A percentile compares a stretch with the other conserved stretches of the same genome.
Evolutionary conservation across 1,140 invertebrate genomes (phyloP).

Genomic region (Steinernema feltiae): DNA sequence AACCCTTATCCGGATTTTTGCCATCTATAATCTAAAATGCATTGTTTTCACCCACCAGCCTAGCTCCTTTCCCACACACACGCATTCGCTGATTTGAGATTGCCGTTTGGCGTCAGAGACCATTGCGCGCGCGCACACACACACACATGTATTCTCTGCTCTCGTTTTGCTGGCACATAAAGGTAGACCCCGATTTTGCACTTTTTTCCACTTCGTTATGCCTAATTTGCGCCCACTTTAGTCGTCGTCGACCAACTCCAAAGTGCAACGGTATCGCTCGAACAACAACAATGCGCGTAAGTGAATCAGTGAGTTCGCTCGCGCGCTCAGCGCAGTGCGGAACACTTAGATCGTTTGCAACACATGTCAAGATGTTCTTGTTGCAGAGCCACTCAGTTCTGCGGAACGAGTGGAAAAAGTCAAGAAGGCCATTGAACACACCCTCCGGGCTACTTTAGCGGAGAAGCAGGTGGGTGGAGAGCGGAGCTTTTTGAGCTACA

Average conservation of each 20-base stretch:
- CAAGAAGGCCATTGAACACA: neutral
- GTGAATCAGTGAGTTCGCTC: neutral
- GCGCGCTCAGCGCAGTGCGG: neutral
- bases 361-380: too few relatives aligned
- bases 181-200: neutral
- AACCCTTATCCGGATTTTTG: neutral
- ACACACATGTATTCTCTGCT: neutral
- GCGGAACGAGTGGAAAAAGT: neutral
- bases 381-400: neutral
- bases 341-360: neutral
- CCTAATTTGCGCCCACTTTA: neutral
- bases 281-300: slow-evolving; percentile 10
- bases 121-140: neutral
- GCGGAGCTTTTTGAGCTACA: neutral
- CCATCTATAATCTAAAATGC: slow-evolving; percentile 11
- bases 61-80: neutral
- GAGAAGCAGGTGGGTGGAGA: neutral
- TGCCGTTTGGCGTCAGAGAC: neutral
- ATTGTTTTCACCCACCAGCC: neutral
- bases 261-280: slow-evolving; percentile 4
- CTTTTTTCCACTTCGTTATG: neutral
- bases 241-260: neutral
- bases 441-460: neutral
- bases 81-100: slow-evolving; percentile 12
- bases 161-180: neutral